Evolutionary conservation across 2,888 invertebrate genomes (phyloP), one percentile per base, ranked within the genome.

Genomic region (Drosophila picticornis): DNA sequence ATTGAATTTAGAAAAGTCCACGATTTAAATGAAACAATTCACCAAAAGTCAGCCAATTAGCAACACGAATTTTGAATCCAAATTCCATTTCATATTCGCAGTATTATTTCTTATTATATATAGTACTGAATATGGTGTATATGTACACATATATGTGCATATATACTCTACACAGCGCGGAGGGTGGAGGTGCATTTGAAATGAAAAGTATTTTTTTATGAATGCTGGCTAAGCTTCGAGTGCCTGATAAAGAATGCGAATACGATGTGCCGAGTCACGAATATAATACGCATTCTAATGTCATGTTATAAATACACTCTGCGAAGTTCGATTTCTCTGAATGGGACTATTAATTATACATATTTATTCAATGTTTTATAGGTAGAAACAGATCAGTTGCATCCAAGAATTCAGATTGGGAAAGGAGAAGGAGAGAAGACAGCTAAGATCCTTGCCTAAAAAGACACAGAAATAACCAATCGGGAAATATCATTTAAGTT

Each of bases 241-340:
- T 59, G 32, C 48, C 59, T 34, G 59, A 60, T 60, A 60, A 50
- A 22, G 59, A 60, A 36, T 36, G 50, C 22, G 22, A 46, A 22
- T 46, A 22, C 22, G 13, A 19, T 38, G 36, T n/a, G 19, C 38
- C 3, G 19, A 36, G 6, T 19, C 27, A n/a, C 38, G 38, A 40
- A 56, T 16, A n/a, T 56, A 40, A 19, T 38, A 38, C 9, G 19
- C n/a, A 9, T 19, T 9, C 19, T 19, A 38, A 22, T 46, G 22
- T 4, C 7, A 46, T 22, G 22, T 7, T 16, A 22, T 22, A 16
- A 46, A 22, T 43, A 43, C 43, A 43, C 43, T 22, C 22, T 43
- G 43, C 43, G 43, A 43, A 22, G 22, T 11, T 22, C 22, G 40
- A 46, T 9, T 40, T 40, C n/a, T n/a, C 9, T 40, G 10, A 40